Conservation (phyloP, 2,888 invertebrate genomes). For the Baronia brevicornis region DNA sequence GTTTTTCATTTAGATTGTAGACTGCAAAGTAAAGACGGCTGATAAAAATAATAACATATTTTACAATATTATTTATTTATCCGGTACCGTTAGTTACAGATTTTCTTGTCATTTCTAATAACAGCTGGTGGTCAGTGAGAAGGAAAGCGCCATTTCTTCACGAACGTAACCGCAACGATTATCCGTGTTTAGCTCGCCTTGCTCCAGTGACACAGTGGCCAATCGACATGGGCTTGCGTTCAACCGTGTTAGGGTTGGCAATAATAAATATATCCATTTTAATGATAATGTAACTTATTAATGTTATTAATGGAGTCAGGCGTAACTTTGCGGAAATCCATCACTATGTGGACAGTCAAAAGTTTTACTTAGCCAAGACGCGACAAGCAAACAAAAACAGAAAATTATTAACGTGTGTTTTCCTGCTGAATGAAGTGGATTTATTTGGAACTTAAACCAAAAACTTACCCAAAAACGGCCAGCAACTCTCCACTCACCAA, state of each 20-base stretch:
- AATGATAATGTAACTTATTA: neutral
- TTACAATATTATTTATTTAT: neutral
- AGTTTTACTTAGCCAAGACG: too few species aligned
- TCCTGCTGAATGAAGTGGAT: too few species aligned
- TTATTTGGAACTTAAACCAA: too few species aligned
- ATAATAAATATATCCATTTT: neutral
- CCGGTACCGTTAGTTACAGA: too few species aligned
- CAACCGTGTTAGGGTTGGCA: neutral
- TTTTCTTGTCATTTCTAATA: too few species aligned
- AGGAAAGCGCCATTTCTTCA: slow-evolving; percentile 14
- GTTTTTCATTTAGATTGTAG: slow-evolving; percentile 3
- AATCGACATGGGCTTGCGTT: slow-evolving; percentile 35
- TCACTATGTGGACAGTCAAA: too few species aligned
- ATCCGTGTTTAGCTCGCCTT: slow-evolving; percentile 36
- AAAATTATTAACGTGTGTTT: too few species aligned
- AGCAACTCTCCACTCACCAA: too few species aligned
- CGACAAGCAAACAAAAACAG: too few species aligned
- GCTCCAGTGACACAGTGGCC: slow-evolving; percentile 54
- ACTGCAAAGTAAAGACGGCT: too few species aligned
- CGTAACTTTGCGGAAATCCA: slow-evolving; percentile 1
- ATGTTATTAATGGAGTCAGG: neutral
- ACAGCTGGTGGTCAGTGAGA: too few species aligned
- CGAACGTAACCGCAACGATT: slow-evolving; percentile 21
- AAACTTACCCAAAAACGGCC: too few species aligned
- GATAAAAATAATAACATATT: slow-evolving; percentile 3